These are phyloP conservation scores for Cynoglossus semilaevis DNA, from an alignment of 2,113 vertebrate genomes.

Conservation along the genomic window DNA sequence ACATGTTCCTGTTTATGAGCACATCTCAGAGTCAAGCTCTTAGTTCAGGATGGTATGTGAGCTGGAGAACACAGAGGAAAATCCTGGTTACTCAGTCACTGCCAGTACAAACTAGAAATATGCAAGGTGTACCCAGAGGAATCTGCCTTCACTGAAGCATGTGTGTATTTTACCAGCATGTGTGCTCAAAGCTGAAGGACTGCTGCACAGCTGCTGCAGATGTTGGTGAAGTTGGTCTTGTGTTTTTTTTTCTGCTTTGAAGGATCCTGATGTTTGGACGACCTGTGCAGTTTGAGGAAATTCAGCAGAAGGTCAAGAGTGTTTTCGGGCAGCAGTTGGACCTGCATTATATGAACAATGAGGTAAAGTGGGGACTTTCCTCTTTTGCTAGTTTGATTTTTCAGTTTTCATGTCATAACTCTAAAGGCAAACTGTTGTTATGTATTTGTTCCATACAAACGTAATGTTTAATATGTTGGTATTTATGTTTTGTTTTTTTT, in stretches of 20 bases:
- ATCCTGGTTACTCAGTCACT: slow-evolving; percentile 76
- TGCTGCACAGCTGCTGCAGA: slow-evolving; percentile 24
- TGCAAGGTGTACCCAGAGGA: slow-evolving; percentile 86
- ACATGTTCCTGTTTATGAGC: slow-evolving; percentile 48
- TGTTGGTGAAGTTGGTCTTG: no score
- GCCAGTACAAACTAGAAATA: slow-evolving; percentile 88
- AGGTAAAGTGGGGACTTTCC: slow-evolving; percentile 72
- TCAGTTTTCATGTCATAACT: no score
- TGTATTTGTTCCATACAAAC: neutral
- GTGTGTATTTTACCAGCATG: slow-evolving; percentile 31
- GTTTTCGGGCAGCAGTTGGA: slow-evolving; percentile 91
- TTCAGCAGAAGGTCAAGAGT: slow-evolving; percentile 89
- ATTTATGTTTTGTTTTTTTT: neutral
- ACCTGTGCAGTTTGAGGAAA: slow-evolving; percentile 89
- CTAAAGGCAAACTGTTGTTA: neutral
- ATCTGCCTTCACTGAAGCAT: slow-evolving; percentile 65
- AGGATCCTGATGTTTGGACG: slow-evolving; percentile 88
- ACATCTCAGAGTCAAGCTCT: slow-evolving; percentile 24
- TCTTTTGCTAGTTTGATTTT: no score
- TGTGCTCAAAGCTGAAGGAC: slow-evolving; percentile 19
- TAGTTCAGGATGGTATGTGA: slow-evolving; percentile 66
- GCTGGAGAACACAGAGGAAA: slow-evolving; percentile 75
- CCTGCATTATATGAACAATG: slow-evolving; percentile 94
- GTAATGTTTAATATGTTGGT: neutral
- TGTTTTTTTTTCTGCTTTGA: slow-evolving; percentile 13